Conservation (phyloP, 2,888 invertebrate genomes). For the Lymantria monacha region DNA sequence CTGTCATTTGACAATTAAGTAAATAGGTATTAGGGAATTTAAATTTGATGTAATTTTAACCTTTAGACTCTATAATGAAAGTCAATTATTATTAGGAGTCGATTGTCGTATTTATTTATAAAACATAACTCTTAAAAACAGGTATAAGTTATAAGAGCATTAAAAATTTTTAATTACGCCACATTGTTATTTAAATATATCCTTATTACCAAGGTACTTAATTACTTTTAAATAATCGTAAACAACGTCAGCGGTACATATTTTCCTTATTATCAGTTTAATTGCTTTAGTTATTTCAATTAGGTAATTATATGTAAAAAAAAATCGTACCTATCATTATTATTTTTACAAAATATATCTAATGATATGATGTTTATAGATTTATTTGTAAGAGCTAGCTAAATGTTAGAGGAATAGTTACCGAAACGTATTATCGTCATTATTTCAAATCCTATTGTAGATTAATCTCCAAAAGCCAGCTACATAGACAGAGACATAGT, state of each 20-base stretch:
- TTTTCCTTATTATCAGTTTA: not conserved
- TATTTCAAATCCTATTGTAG: no score
- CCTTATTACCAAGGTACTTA: not conserved
- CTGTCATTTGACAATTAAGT: slow-evolving; percentile 40
- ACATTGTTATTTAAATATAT: not conserved
- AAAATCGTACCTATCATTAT: no score
- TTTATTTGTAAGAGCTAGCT: no score
- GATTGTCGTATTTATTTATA: not conserved
- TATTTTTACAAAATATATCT: no score
- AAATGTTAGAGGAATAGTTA: no score
- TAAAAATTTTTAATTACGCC: not conserved
- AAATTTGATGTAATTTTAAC: slow-evolving; percentile 19
- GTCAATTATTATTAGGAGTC: not conserved
- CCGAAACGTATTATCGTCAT: no score
- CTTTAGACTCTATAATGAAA: slow-evolving; percentile 16
- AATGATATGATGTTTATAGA: no score
- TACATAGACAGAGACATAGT: no score
- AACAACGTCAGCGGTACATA: not conserved
- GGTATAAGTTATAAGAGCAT: not conserved
- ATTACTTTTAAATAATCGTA: not conserved
- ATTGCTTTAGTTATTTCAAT: slow-evolving; percentile 1
- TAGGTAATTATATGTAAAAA: not conserved
- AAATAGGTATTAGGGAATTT: slow-evolving; percentile 27
- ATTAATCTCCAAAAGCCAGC: no score
- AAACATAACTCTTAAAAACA: not conserved